Conservation (phyloP, 2,113 vertebrate species). For the Oenanthe melanoleuca region DNA sequence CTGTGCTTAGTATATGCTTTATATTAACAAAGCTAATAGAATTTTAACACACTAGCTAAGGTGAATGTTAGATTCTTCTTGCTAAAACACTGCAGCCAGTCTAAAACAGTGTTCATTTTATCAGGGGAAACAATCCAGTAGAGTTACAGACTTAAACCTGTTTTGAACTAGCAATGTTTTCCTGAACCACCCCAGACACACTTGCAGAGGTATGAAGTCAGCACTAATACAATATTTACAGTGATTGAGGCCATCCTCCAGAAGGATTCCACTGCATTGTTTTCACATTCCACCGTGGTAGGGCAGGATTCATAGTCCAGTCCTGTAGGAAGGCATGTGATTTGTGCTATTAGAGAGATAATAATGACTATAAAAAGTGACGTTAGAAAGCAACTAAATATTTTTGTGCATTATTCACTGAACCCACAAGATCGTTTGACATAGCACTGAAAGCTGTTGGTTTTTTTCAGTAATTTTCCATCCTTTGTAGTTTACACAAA, state of each 20-base stretch:
- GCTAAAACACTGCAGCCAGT: not conserved
- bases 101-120: not conserved
- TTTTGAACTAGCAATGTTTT: not conserved
- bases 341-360: not conserved
- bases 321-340: constrained; percentile 31
- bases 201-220: not conserved
- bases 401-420: not conserved
- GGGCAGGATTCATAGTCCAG: constrained; percentile 79
- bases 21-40: not conserved
- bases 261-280: constrained; percentile 76
- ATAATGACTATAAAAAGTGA: not conserved
- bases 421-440: not conserved
- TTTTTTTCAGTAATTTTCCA: not conserved
- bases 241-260: constrained; percentile 75
- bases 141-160: not conserved
- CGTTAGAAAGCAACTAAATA: not conserved
- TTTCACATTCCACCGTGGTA: constrained; percentile 67
- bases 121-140: not conserved
- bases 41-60: not conserved
- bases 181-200: not conserved
- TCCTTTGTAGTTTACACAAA: not conserved
- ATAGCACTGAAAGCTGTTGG: not conserved
- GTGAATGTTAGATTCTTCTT: not conserved
- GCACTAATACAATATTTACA: constrained; percentile 40
- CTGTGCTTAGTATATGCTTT: not conserved